Base-by-base conservation (phyloP, 2,888 invertebrate genomes). In the Vesta saturnalis region DNA sequence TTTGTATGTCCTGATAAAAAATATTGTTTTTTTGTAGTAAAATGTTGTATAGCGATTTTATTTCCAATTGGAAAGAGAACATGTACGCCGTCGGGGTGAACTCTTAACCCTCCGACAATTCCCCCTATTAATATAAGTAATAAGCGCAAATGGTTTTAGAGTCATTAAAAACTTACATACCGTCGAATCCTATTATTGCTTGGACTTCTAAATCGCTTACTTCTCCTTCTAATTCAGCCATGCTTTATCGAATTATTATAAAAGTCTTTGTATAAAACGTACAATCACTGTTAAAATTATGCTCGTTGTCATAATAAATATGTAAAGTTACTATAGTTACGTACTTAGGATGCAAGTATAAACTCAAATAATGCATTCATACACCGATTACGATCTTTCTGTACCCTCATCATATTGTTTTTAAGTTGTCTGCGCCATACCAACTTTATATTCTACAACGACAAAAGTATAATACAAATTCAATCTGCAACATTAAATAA, bases 1-100 rank as follows among this genome's bases (percentile, higher is more conserved):
- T 94, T 93, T 0, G 92, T 90, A 77, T 95, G 95, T 0, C 94
- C 95, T 18, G 89, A 88, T 21, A 95, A 86, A 81, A 94, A 94
- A 64, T 84, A 83, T 85, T 94, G 94, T 76, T 89, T 87, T 78
- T 92, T 92, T 0, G 89, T 89, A 59, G 85, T 85, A 85, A 91
- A 89, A 67, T 91, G 86, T 73, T 90, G 90, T 59, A 94, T 89
- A 55, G 90, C 89, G 1, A 94, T 89, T 83, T 94, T 94, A 77
- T 90, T 91, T 1, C 94, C 94, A 82, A 94, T 87, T 0, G 94
- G 91, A 82, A 92, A 94, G 2, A 94, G 85, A 0, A 93, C 85
- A 77, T 93, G 90, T 64, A 88, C 83, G 8, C 89, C 87, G 79
- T 91, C 88, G 0, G 93, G 93, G 83, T 94, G 94, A 8, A 91